A percentile compares a stretch with the other conserved stretches of the same genome.
phyloP scores from a whole-genome alignment of 1,140 invertebrate species.

The Halesus radiatus region DNA sequence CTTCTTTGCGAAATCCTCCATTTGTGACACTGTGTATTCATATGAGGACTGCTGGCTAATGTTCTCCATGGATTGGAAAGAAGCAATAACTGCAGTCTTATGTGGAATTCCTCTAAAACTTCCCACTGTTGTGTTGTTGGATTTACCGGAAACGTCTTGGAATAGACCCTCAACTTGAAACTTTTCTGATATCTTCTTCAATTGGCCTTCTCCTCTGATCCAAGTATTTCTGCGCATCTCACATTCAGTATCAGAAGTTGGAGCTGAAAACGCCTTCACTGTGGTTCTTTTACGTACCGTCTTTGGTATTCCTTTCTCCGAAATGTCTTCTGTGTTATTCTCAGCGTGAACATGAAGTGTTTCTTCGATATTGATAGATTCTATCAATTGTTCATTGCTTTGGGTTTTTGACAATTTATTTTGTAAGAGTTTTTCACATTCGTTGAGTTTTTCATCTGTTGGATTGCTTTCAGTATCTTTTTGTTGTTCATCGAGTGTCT shows the following conservation, averaged over 20 bases:
- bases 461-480: conserved; percentile 56
- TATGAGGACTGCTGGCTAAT: conserved; percentile 64
- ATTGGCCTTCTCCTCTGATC: conserved; percentile 57
- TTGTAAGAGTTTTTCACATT: conserved; percentile 62
- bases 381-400: conserved; percentile 11
- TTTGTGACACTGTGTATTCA: conserved; percentile 65
- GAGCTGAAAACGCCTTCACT: conserved; percentile 57
- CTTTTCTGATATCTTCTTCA: conserved; percentile 70
- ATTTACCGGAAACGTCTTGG: conserved; percentile 66
- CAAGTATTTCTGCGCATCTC: conserved; percentile 40
- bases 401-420: conserved; percentile 8
- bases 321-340: conserved; percentile 19
- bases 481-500: conserved; percentile 65
- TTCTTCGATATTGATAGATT: background rate
- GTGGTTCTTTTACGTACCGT: conserved; percentile 25
- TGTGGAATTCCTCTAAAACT: conserved; percentile 70
- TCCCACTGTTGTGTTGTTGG: conserved; percentile 65
- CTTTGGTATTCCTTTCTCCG: background rate
- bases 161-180: conserved; percentile 70
- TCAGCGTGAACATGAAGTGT: background rate
- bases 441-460: conserved; percentile 62
- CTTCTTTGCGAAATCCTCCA: conserved; percentile 63
- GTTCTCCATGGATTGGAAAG: conserved; percentile 70
- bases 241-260: conserved; percentile 58
- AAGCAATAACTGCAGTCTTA: conserved; percentile 69